phyloP scores from a whole-genome alignment of 2,888 invertebrate species.

The Epsilonema sp. region DNA sequence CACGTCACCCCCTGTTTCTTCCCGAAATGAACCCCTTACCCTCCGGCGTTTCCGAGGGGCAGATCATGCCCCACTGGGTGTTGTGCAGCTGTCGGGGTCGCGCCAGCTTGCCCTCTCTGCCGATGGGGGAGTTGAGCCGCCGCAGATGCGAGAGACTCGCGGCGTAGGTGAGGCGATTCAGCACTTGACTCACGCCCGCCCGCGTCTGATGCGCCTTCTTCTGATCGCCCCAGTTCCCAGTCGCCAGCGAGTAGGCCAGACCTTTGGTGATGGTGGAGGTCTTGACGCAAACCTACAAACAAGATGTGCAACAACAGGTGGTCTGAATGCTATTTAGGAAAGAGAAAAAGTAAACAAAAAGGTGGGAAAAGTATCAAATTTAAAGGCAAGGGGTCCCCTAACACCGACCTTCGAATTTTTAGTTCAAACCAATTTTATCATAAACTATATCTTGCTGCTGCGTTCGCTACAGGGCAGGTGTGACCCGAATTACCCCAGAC shows the following conservation, averaged over 20 bases:
- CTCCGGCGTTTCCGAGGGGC: slow-evolving; percentile 98
- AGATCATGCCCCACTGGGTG: slow-evolving; percentile 98
- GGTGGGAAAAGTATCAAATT: too few relatives aligned
- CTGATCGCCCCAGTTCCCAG: slow-evolving; percentile 99
- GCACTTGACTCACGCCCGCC: slow-evolving; percentile 88
- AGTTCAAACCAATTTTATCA: too few relatives aligned
- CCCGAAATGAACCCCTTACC: too few relatives aligned
- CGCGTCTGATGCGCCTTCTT: slow-evolving; percentile 97
- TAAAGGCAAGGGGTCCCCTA: too few relatives aligned
- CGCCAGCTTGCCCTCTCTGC: slow-evolving; percentile 92
- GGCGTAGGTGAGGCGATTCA: slow-evolving; percentile 92
- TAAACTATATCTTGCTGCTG: too few relatives aligned
- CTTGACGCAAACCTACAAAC: slow-evolving; percentile 43
- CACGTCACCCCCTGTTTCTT: too few relatives aligned
- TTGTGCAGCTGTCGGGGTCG: slow-evolving; percentile 97
- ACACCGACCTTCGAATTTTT: too few relatives aligned
- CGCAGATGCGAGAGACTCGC: slow-evolving; percentile 93
- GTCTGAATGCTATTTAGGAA: too few relatives aligned
- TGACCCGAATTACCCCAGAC: too few relatives aligned
- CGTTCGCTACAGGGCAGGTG: too few relatives aligned
- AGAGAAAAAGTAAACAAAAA: too few relatives aligned
- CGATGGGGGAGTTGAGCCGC: slow-evolving; percentile 94
- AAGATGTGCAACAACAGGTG: too few relatives aligned
- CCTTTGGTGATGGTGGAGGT: slow-evolving; percentile 96
- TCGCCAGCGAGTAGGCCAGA: slow-evolving; percentile 85